These are phyloP conservation scores for Stratiomys singularior DNA, from an alignment of 2,888 invertebrate genomes.

Conservation along the genomic window DNA sequence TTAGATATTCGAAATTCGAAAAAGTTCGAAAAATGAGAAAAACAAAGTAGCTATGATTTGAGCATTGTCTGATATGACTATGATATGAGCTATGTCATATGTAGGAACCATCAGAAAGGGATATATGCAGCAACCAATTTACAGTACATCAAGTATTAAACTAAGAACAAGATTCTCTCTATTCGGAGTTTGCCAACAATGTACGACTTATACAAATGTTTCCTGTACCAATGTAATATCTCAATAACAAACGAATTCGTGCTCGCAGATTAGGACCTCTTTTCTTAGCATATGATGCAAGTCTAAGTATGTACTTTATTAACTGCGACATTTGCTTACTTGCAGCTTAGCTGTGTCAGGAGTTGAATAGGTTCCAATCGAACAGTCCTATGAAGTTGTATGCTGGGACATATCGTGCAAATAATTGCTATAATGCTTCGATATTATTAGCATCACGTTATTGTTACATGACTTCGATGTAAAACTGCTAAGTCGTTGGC, in stretches of 20 bases:
- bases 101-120: too few species aligned
- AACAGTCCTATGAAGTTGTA: background rate
- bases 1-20: too few species aligned
- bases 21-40: too few species aligned
- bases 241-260: constrained; percentile 40
- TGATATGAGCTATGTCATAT: too few species aligned
- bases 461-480: constrained; percentile 41
- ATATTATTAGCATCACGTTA: constrained; percentile 46
- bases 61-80: too few species aligned
- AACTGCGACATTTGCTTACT: constrained; percentile 40
- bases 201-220: too few species aligned
- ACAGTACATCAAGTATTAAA: too few species aligned
- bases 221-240: background rate
- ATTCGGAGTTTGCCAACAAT: too few species aligned
- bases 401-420: constrained; percentile 38
- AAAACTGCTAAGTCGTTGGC: background rate
- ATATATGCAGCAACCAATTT: too few species aligned
- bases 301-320: constrained; percentile 34
- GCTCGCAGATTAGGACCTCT: constrained; percentile 35
- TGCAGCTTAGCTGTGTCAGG: background rate
- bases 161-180: too few species aligned
- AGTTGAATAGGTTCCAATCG: constrained; percentile 26
- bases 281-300: constrained; percentile 25
- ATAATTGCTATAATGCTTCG: constrained; percentile 37
- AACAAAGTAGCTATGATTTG: too few species aligned